These are phyloP conservation scores for Rachycentron canadum DNA, from an alignment of 2,797 vertebrate genomes.

Conservation along the genomic window DNA sequence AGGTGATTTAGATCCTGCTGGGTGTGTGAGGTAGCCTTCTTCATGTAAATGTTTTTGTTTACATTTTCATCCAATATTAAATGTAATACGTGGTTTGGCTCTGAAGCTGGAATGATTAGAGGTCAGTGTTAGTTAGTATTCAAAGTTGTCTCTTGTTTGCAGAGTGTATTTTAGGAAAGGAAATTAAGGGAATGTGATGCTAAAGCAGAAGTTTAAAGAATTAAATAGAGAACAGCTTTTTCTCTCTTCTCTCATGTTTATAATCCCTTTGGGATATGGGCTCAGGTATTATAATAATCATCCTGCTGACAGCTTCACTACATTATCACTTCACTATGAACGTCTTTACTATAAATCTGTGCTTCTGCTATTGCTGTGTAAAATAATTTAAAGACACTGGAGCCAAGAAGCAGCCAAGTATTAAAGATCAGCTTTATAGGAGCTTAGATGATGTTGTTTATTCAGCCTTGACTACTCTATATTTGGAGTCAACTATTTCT, in stretches of 20 bases:
- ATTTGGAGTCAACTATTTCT: slow-evolving; percentile 38
- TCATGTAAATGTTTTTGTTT: slow-evolving; percentile 8
- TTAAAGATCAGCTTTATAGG: slow-evolving; percentile 46
- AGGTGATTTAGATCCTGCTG: slow-evolving; percentile 22
- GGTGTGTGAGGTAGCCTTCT: background rate
- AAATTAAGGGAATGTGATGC: slow-evolving; percentile 23
- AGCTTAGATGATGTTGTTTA: slow-evolving; percentile 35
- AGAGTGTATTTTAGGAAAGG: background rate
- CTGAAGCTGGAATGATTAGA: slow-evolving; percentile 21
- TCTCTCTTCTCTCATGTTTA: slow-evolving; percentile 34
- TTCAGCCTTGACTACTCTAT: slow-evolving; percentile 34
- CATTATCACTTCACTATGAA: slow-evolving; percentile 42
- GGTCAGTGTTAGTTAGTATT: background rate
- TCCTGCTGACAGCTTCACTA: slow-evolving; percentile 56
- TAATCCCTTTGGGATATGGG: slow-evolving; percentile 43
- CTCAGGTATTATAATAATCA: slow-evolving; percentile 55
- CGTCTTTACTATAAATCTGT: slow-evolving; percentile 43
- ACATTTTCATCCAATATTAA: slow-evolving; percentile 1
- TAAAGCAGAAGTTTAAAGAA: slow-evolving; percentile 12
- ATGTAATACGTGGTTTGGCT: background rate
- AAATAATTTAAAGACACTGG: slow-evolving; percentile 45
- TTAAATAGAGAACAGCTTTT: slow-evolving; percentile 35
- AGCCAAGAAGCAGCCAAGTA: slow-evolving; percentile 28
- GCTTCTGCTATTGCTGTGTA: slow-evolving; percentile 19
- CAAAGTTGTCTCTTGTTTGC: slow-evolving; percentile 15